Conservation (phyloP, 2,113 vertebrate species). For the Mustelus asterias region DNA sequence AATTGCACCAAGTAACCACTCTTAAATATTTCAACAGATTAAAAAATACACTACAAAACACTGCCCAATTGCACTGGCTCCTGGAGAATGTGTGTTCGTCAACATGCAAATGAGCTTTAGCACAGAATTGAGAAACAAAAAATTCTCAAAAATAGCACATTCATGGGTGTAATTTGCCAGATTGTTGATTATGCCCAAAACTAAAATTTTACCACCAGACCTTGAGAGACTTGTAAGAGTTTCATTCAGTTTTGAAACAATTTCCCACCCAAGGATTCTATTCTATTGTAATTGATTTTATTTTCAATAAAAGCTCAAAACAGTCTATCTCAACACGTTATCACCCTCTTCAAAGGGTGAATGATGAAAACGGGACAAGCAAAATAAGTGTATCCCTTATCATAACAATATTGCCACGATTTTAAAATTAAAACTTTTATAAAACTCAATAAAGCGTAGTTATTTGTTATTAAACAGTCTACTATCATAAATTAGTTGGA, state of each 20-base stretch:
- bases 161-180: neutral
- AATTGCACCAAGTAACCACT: neutral
- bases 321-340: neutral
- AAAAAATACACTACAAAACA: neutral
- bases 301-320: neutral
- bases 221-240: neutral
- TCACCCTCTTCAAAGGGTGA: neutral
- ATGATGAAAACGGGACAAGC: neutral
- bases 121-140: neutral
- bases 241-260: neutral
- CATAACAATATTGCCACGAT: neutral
- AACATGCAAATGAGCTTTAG: neutral
- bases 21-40: neutral
- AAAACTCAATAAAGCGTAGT: neutral
- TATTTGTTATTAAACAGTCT: neutral
- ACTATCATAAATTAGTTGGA: slow-evolving; percentile 17
- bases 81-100: neutral
- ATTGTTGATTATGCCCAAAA: neutral
- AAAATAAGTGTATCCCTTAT: neutral
- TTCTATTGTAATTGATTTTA: slow-evolving; percentile 14
- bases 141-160: neutral
- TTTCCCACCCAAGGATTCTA: neutral
- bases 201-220: neutral
- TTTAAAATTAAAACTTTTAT: slow-evolving; percentile 2
- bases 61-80: neutral